phyloP scores from a whole-genome alignment of 2,888 invertebrate species.

The Eutolmus rufibarbis region DNA sequence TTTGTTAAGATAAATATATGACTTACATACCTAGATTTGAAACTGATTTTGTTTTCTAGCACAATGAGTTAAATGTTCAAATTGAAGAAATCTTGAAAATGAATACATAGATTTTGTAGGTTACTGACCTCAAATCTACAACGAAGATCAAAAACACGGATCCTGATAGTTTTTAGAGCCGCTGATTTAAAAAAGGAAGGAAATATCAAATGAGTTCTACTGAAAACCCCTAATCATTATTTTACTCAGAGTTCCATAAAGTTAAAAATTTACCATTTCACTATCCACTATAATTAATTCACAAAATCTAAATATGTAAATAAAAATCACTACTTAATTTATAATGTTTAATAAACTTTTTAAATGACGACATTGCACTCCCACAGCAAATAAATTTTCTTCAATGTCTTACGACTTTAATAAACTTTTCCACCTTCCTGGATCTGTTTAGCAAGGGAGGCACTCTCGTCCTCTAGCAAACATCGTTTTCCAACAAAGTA shows the following conservation, averaged over 20 bases:
- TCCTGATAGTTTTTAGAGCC: too few species aligned
- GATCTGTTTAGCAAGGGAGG: slow-evolving; percentile 42
- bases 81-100: too few species aligned
- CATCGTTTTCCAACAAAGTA: slow-evolving; percentile 59
- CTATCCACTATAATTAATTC: not conserved
- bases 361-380: not conserved
- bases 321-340: not conserved
- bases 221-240: too few species aligned
- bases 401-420: not conserved
- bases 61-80: too few species aligned
- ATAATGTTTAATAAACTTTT: not conserved
- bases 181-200: too few species aligned
- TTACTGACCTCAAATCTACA: too few species aligned
- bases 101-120: too few species aligned
- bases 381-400: not conserved
- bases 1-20: not conserved
- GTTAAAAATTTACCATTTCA: not conserved
- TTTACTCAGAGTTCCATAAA: too few species aligned
- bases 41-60: not conserved
- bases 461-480: slow-evolving; percentile 58
- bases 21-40: not conserved
- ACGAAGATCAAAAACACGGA: too few species aligned
- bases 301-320: not conserved
- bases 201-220: too few species aligned
- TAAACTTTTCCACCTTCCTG: slow-evolving; percentile 6